Percentiles rank a stretch among this genome's conserved stretches.
Evolutionary conservation across 2,888 invertebrate species (phyloP).

Genomic region (Philonicus albiceps): DNA sequence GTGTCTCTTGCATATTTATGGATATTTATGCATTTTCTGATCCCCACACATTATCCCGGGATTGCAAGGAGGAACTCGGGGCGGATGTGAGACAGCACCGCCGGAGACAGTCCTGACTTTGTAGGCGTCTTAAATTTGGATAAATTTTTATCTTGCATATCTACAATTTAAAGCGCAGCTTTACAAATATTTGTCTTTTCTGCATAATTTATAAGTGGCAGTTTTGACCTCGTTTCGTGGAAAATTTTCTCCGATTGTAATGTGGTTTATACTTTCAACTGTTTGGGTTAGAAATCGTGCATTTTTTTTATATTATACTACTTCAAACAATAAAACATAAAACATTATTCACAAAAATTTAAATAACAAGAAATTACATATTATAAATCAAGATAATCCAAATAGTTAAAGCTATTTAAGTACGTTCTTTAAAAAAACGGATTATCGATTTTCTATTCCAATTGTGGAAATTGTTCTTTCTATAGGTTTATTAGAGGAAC

Average conservation of each 20-base stretch:
- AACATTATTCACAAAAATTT: too few species aligned
- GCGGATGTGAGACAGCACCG: background rate
- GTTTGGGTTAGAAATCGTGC: background rate
- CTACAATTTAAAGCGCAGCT: background rate
- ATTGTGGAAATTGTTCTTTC: too few species aligned
- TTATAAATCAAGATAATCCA: too few species aligned
- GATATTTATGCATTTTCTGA: conserved; percentile 25
- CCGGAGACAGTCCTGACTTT: background rate
- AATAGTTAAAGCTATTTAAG: too few species aligned
- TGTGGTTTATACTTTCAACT: background rate
- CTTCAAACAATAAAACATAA: background rate
- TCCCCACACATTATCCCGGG: background rate
- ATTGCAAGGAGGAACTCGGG: background rate
- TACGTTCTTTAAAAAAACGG: too few species aligned
- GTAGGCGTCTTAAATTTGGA: background rate
- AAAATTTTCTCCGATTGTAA: background rate
- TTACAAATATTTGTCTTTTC: background rate
- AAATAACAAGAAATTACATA: too few species aligned
- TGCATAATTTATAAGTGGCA: background rate
- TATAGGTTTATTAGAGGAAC: too few species aligned
- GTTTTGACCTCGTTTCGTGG: background rate
- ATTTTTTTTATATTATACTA: background rate
- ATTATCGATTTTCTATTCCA: too few species aligned
- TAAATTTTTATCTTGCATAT: background rate
- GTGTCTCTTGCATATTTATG: conserved; percentile 21